Evolutionary conservation across 2,888 invertebrate genomes (phyloP).

Genomic region (Drosophila quinaria): DNA sequence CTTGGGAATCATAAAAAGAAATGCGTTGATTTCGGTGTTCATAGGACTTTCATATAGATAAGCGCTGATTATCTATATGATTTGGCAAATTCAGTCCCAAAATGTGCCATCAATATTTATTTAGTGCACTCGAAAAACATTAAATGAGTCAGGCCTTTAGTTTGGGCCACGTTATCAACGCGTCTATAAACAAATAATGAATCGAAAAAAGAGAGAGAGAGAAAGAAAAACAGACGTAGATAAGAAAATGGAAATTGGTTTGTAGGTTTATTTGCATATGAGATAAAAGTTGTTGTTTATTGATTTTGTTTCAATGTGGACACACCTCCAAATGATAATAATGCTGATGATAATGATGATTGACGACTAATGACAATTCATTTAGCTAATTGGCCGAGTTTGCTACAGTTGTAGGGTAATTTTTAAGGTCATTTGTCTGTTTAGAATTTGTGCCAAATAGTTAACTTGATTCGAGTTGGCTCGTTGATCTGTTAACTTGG

Average conservation of each 20-base stretch:
- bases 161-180: conserved; percentile 10
- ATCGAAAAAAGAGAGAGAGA: not conserved
- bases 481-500: conserved; percentile 13
- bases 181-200: conserved; percentile 33
- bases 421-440: conserved; percentile 49
- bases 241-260: conserved; percentile 60
- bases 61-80: conserved; percentile 4
- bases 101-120: conserved; percentile 26
- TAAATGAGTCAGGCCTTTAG: not conserved
- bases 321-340: conserved; percentile 28
- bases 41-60: conserved; percentile 10
- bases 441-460: conserved; percentile 50
- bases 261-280: conserved; percentile 52
- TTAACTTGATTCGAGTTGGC: conserved; percentile 15
- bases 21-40: not conserved
- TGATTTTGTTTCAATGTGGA: conserved; percentile 26
- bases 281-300: conserved; percentile 32
- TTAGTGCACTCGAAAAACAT: conserved; percentile 18
- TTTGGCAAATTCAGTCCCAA: conserved; percentile 3
- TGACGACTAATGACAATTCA: conserved; percentile 23
- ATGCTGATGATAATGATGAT: conserved; percentile 6
- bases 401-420: conserved; percentile 11
- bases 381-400: conserved; percentile 16
- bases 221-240: conserved; percentile 24
- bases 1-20: not conserved